Percentiles rank a stretch among this genome's conserved stretches.
These are phyloP conservation scores for Nemopilema nomurai DNA, from an alignment of 30 jellyfish, hydroid and myxozoan genomes.

Conservation along the genomic window DNA sequence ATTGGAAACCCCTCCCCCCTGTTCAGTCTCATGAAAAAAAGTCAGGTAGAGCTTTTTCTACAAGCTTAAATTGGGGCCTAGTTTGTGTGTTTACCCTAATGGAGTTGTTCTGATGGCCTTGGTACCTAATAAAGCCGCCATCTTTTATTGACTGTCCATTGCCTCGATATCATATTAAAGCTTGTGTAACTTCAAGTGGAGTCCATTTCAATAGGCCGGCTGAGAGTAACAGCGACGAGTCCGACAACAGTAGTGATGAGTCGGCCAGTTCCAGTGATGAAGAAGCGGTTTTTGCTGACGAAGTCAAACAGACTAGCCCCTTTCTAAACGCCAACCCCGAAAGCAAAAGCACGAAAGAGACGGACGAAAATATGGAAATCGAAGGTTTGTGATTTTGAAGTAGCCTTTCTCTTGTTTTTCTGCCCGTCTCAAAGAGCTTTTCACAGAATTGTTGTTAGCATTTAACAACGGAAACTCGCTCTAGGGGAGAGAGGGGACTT, in stretches of 20 bases:
- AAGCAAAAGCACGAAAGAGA: conserved; percentile 5
- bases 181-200: neutral
- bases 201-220: conserved; percentile 5
- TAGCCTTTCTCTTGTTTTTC: neutral
- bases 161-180: no score
- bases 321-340: conserved; percentile 1
- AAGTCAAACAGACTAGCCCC: conserved; percentile 3
- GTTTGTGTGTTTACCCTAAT: no score
- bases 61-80: no score
- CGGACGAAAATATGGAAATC: conserved; percentile 74
- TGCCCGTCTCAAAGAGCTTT: neutral
- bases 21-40: no score
- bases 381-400: conserved; percentile 25
- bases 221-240: conserved; percentile 69
- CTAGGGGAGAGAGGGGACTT: no score
- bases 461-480: no score
- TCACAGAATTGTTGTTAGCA: neutral
- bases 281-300: conserved; percentile 64
- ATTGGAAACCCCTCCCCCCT: no score
- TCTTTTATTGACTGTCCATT: no score
- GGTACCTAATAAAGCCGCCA: no score
- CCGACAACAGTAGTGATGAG: conserved; percentile 58
- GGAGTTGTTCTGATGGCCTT: no score
- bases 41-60: no score
- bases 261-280: conserved; percentile 60